Evolutionary conservation across 2,113 vertebrate species (phyloP).

Genomic region (Mobula birostris): DNA sequence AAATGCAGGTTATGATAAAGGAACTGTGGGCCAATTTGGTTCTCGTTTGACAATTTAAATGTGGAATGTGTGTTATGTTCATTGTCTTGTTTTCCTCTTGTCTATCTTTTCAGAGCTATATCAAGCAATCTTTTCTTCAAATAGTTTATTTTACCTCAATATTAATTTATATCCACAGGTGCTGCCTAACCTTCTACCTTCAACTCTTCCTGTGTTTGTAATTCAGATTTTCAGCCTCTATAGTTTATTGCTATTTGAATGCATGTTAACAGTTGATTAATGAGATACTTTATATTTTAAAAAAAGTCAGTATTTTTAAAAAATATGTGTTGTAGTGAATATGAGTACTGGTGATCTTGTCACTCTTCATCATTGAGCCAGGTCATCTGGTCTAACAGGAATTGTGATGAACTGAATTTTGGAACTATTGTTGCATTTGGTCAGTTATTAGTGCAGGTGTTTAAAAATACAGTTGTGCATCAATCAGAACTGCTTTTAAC

Average conservation of each 20-base stretch:
- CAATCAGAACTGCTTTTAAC: background rate
- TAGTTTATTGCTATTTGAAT: too few relatives aligned
- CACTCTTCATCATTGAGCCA: background rate
- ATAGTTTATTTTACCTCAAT: background rate
- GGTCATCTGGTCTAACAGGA: background rate
- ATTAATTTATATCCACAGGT: too few relatives aligned
- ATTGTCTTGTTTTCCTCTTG: background rate
- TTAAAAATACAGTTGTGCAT: background rate
- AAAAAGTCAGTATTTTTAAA: background rate
- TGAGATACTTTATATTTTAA: background rate
- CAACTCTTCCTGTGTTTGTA: too few relatives aligned
- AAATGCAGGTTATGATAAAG: background rate
- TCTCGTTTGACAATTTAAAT: background rate
- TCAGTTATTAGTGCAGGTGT: background rate
- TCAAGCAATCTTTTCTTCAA: background rate
- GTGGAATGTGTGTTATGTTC: background rate
- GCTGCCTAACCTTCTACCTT: too few relatives aligned
- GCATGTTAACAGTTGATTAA: background rate
- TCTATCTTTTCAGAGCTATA: too few relatives aligned
- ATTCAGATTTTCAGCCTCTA: too few relatives aligned
- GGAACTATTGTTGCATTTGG: background rate
- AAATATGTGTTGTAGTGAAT: background rate
- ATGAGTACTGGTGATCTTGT: background rate
- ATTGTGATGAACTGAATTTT: background rate
- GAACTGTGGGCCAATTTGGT: background rate